Evolutionary conservation across 2,113 vertebrate genomes (phyloP).

Genomic region (Ailurus styani): DNA sequence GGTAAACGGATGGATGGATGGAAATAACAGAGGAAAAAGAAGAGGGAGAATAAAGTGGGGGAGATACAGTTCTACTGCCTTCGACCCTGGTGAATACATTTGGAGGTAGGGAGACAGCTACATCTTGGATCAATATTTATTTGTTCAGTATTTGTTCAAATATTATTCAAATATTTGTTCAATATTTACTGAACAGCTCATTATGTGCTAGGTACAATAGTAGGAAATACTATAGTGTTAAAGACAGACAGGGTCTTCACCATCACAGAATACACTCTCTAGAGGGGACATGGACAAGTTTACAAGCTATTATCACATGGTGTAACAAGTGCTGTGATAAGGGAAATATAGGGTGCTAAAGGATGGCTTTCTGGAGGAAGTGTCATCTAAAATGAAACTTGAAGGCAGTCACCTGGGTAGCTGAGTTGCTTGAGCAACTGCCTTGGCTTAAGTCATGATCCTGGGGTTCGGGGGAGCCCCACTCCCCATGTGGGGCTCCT

Average conservation of each 20-base stretch:
- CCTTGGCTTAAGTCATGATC: background rate
- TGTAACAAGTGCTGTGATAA: background rate
- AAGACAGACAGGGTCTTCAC: background rate
- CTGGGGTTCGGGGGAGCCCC: background rate
- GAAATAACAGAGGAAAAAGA: background rate
- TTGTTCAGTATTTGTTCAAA: too few species aligned
- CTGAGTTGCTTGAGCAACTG: background rate
- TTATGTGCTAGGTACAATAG: background rate
- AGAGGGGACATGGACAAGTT: background rate
- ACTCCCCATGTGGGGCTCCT: background rate
- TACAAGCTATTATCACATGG: background rate
- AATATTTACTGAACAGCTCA: background rate
- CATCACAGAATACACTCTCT: background rate
- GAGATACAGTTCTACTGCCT: background rate
- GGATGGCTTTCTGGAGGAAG: constrained; percentile 4
- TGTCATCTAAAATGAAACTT: background rate
- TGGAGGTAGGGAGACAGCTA: background rate
- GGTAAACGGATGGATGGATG: background rate
- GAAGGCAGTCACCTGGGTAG: background rate
- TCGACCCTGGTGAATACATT: background rate
- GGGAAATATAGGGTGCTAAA: background rate
- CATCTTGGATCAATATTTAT: background rate
- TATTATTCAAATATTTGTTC: too few species aligned
- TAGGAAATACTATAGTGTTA: background rate
- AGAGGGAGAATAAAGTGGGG: background rate